Percentiles rank a stretch among this genome's conserved stretches.
These are phyloP conservation scores for Platyrinchus mystaceus DNA, from an alignment of 2,797 vertebrate genomes.

Conservation along the genomic window DNA sequence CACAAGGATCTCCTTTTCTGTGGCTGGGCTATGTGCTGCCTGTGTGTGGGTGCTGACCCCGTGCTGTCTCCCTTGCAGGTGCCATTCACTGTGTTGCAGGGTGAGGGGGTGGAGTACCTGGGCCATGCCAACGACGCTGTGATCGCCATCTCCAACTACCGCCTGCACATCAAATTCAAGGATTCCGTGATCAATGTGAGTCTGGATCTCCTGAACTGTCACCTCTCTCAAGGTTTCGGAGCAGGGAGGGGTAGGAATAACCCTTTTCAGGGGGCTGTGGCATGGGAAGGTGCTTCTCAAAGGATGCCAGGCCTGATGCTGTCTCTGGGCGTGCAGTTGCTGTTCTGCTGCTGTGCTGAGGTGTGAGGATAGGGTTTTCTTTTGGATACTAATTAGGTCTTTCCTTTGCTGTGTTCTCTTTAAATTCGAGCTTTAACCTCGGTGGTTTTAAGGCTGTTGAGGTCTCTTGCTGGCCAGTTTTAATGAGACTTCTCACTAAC, in stretches of 20 bases:
- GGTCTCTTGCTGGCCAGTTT: neutral
- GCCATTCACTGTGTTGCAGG: constrained; percentile 94
- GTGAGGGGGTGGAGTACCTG: constrained; percentile 96
- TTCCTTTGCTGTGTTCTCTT: neutral
- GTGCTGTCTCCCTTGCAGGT: constrained; percentile 78
- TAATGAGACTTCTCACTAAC: neutral
- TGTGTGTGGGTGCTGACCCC: neutral
- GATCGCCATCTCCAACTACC: constrained; percentile 98
- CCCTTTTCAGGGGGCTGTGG: neutral
- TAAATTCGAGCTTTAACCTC: neutral
- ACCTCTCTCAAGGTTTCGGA: neutral
- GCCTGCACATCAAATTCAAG: constrained; percentile 98
- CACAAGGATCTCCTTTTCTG: neutral
- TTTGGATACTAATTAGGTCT: neutral
- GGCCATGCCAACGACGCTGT: constrained; percentile 92
- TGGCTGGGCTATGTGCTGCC: neutral
- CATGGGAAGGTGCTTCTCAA: neutral
- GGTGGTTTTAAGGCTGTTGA: neutral
- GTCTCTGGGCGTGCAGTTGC: neutral
- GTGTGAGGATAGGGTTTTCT: neutral
- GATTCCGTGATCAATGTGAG: constrained; percentile 98
- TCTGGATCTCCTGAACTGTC: neutral
- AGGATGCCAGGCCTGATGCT: neutral
- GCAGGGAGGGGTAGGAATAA: neutral
- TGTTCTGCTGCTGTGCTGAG: neutral